Conservation (phyloP, 2,113 vertebrate species). For the Physeter macrocephalus region DNA sequence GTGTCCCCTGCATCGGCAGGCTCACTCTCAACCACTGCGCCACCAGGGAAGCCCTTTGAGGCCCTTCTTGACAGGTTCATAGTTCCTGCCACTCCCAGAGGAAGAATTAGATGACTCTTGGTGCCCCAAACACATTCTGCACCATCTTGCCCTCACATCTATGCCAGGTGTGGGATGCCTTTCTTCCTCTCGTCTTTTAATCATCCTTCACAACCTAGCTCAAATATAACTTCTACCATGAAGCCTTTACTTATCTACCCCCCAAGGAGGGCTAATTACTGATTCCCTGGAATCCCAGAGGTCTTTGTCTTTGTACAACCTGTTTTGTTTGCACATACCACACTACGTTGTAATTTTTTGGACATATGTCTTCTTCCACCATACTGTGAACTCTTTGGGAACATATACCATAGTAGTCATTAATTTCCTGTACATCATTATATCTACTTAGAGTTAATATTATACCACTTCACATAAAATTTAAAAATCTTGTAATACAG, state of each 20-base stretch:
- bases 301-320: background rate
- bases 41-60: too few species aligned
- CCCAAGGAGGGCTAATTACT: background rate
- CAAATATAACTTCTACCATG: background rate
- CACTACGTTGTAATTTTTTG: background rate
- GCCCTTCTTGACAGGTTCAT: background rate
- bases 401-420: background rate
- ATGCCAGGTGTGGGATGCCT: background rate
- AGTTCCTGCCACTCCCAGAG: background rate
- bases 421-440: background rate
- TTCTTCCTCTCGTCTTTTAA: background rate
- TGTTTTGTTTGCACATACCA: background rate
- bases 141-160: background rate
- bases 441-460: background rate
- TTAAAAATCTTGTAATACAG: background rate
- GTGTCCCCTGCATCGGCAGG: too few species aligned
- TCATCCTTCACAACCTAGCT: background rate
- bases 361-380: background rate
- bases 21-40: too few species aligned
- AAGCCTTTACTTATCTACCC: background rate
- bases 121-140: background rate
- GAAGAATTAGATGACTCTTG: background rate
- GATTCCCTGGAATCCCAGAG: background rate
- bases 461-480: background rate
- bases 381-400: background rate